Conservation (phyloP, 2,113 vertebrate species). For the Struthio camelus region DNA sequence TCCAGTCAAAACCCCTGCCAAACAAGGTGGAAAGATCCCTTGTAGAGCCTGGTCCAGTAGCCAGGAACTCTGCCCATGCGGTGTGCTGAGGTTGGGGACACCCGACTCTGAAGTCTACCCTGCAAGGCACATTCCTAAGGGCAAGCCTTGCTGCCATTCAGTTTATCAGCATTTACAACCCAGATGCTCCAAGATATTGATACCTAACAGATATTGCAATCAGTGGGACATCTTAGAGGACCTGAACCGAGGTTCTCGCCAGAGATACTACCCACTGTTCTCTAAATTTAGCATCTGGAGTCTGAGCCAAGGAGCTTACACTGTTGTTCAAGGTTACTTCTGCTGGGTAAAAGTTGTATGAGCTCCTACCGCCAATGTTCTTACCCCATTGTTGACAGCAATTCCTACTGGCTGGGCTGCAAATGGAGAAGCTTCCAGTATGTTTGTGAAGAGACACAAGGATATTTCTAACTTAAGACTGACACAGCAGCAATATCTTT, state of each 20-base stretch:
- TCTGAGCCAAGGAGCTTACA: background rate
- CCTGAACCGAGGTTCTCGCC: background rate
- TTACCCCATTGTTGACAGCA: background rate
- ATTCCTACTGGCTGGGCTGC: background rate
- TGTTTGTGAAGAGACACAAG: background rate
- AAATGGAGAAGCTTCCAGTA: background rate
- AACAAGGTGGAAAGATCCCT: too few relatives aligned
- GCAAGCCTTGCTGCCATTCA: background rate
- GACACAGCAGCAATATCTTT: background rate
- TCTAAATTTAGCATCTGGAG: background rate
- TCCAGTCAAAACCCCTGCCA: too few relatives aligned
- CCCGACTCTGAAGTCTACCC: background rate
- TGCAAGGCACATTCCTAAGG: background rate
- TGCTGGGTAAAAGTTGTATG: background rate
- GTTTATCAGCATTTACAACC: background rate
- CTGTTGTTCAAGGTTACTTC: background rate
- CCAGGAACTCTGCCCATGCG: too few relatives aligned
- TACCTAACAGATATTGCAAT: background rate
- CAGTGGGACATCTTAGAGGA: background rate
- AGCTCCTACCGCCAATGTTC: background rate
- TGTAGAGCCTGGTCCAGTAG: too few relatives aligned
- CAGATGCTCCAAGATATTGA: background rate
- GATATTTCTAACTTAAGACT: background rate
- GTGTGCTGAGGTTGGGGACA: fast-evolving
- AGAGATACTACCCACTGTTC: background rate